Percentiles rank a stretch among this genome's conserved stretches.
Evolutionary conservation across 1,140 invertebrate genomes (phyloP).

Genomic region (Bombus ignitus): DNA sequence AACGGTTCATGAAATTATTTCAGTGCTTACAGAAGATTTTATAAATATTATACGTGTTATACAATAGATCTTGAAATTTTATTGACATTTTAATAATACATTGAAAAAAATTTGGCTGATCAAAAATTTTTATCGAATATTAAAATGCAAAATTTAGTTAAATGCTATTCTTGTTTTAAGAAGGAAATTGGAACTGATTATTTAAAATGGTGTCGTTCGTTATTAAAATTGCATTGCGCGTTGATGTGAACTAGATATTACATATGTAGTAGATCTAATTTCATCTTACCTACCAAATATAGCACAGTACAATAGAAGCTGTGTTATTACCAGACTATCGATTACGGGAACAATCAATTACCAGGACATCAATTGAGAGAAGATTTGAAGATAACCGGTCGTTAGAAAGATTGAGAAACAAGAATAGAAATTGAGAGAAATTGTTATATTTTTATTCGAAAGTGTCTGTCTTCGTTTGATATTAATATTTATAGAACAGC

Average conservation of each 20-base stretch:
- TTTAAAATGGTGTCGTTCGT: not conserved
- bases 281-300: too few relatives aligned
- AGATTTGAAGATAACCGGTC: not conserved
- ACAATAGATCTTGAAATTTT: too few relatives aligned
- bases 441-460: not conserved
- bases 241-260: not conserved
- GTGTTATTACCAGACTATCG: not conserved
- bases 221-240: not conserved
- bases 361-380: not conserved
- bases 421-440: not conserved
- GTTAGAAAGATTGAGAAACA: not conserved
- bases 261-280: too few relatives aligned
- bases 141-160: not conserved
- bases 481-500: too few relatives aligned
- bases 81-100: too few relatives aligned
- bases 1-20: too few relatives aligned
- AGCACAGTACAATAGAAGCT: not conserved
- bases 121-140: not conserved
- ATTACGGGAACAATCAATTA: not conserved
- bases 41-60: not conserved
- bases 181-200: not conserved
- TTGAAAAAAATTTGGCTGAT: too few relatives aligned
- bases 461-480: too few relatives aligned
- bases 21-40: not conserved
- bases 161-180: not conserved